A percentile compares a stretch with the other conserved stretches of the same genome.
Evolutionary conservation across 2,113 vertebrate genomes (phyloP).

Genomic region (Orthonyx spaldingii): DNA sequence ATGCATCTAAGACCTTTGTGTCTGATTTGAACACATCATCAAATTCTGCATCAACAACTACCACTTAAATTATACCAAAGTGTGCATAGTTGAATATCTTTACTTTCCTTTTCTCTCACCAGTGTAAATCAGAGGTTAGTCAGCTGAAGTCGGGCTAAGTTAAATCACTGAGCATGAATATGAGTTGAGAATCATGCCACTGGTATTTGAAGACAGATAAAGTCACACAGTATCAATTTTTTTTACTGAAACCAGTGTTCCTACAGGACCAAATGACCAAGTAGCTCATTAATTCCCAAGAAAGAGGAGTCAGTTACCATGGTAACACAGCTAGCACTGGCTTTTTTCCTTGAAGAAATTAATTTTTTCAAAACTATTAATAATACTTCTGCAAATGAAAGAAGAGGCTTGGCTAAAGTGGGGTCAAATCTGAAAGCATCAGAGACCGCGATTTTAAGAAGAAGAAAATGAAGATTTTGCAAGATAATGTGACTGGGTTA

Average conservation of each 20-base stretch:
- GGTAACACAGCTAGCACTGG: neutral
- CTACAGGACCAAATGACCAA: neutral
- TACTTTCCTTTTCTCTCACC: neutral
- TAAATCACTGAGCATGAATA: neutral
- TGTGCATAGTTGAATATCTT: neutral
- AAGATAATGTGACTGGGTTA: neutral
- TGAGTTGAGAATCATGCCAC: neutral
- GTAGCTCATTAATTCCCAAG: neutral
- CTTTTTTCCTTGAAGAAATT: neutral
- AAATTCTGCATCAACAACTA: neutral
- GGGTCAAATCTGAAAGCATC: neutral
- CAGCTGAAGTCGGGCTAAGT: neutral
- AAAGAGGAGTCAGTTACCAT: neutral
- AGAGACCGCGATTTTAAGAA: neutral
- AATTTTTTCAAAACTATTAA: neutral
- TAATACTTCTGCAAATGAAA: neutral
- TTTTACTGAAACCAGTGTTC: neutral
- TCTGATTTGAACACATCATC: neutral
- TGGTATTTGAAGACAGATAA: neutral
- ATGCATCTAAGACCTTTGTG: neutral
- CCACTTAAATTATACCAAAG: neutral
- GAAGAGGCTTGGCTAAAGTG: neutral
- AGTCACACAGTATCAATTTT: neutral
- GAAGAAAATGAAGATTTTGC: neutral
- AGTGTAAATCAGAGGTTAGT: neutral